Evolutionary conservation across 2,888 invertebrate species (phyloP), one percentile per base, ranked within the genome.

Genomic region (Exocentrus adspersus): DNA sequence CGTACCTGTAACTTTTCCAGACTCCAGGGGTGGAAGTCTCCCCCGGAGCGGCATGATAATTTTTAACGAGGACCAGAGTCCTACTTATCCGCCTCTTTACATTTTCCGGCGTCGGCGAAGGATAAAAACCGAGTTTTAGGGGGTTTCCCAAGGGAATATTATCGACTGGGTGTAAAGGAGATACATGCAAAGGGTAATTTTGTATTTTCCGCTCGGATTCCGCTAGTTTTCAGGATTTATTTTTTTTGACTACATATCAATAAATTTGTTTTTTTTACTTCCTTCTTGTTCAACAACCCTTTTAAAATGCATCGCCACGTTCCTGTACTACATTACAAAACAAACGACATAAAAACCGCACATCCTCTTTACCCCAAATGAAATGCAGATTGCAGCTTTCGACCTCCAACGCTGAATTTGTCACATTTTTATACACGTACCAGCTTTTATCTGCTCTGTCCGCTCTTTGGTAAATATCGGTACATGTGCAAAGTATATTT

Each of bases 71-170:
- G n/a, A 37, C n/a, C 37, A 37, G 14, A n/a, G 12, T 37, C 37
- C 12, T 21, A 21, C 42, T 41, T 53, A 52, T 53, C 41, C 16
- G 53, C 24, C 41, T 37, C 41, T 37, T 21, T 20, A 9, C 53
- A n/a, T 41, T 21, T 21, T 53, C 41, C 20, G 12, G 41, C 4
- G 14, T 7, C 7, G 32, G 12, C 20, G 41, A 53, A 53, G 28
- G 41, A 53, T 41, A 41, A 41, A 42, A 53, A 19, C 16, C 21
- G 42, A 42, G 20, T 41, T 53, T 42, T 12, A 19, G 12, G 20
- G 10, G 7, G 12, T 41, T 7, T 21, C 53, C 42, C 19, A 21
- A 20, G 53, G 41, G 53, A 16, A 42, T 53, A 53, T 53, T 53
- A 12, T 30, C 52, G 41, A 19, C 52, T 52, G 10, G 6, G 17